phyloP scores from a whole-genome alignment of 1,140 invertebrate species.

The Drosophila kikkawai region DNA sequence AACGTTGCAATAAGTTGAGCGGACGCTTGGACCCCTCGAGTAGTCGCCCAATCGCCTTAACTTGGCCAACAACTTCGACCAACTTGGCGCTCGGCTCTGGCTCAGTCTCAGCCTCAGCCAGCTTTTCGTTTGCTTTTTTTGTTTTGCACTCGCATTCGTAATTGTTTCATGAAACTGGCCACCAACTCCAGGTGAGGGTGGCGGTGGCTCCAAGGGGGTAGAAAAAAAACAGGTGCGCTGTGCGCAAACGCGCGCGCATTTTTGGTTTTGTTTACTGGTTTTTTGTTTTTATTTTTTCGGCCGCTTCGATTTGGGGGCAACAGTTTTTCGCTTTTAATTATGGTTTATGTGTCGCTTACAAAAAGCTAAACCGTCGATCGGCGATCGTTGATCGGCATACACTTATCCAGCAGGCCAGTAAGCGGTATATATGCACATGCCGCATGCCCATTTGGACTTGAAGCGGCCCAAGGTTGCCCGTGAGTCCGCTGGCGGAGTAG shows the following conservation, averaged over 20 bases:
- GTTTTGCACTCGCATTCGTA: conserved; percentile 61
- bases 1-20: conserved; percentile 52
- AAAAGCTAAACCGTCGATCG: conserved; percentile 36
- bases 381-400: conserved; percentile 37
- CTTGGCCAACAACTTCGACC: conserved; percentile 50
- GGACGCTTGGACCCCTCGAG: conserved; percentile 29
- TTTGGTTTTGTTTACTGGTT: conserved; percentile 61
- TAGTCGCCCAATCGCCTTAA: conserved; percentile 24
- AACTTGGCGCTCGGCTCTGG: conserved; percentile 55
- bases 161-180: conserved; percentile 80
- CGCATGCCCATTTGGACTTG: conserved; percentile 30
- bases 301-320: conserved; percentile 64
- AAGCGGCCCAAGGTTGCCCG: conserved; percentile 55
- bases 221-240: conserved; percentile 70
- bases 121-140: conserved; percentile 36
- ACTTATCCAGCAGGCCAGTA: conserved; percentile 32
- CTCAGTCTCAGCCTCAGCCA: conserved; percentile 8
- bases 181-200: conserved; percentile 38
- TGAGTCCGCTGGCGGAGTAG: conserved; percentile 13
- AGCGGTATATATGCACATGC: conserved; percentile 25
- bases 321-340: conserved; percentile 76
- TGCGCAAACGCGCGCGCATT: conserved; percentile 57
- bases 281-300: conserved; percentile 28
- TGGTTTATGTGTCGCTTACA: conserved; percentile 69
- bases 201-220: neutral